Conservation (phyloP, 2,888 invertebrate species). For the Pseudococcus longispinus region DNA sequence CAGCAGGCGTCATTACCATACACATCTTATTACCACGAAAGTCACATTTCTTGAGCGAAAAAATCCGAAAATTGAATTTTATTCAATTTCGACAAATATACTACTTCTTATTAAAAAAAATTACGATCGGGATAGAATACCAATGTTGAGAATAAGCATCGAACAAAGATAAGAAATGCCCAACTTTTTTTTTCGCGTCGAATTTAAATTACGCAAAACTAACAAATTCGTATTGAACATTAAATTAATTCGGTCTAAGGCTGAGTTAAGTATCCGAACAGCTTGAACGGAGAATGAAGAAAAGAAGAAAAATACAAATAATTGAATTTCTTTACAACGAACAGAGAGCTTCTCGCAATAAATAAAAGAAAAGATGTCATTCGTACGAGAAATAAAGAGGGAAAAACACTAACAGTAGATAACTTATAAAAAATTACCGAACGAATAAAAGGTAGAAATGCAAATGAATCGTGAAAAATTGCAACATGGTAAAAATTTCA, state of each 20-base stretch:
- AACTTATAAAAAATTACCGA: background rate
- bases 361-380: conserved; percentile 22
- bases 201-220: background rate
- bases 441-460: background rate
- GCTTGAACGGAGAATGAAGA: background rate
- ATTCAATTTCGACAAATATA: background rate
- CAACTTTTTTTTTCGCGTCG: background rate
- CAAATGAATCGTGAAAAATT: conserved; percentile 12
- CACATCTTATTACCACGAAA: background rate
- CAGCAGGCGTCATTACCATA: background rate
- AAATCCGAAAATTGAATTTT: background rate
- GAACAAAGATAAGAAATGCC: background rate
- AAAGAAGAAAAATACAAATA: background rate
- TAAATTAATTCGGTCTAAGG: background rate
- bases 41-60: background rate
- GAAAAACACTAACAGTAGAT: background rate
- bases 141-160: background rate
- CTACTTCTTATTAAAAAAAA: background rate
- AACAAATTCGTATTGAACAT: conserved; percentile 18
- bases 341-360: conserved; percentile 9
- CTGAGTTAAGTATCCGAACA: background rate
- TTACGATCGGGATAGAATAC: background rate
- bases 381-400: background rate
- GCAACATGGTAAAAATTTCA: background rate
- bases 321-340: conserved; percentile 12